Conservation (phyloP, 1,140 invertebrate species). For the Diploscapter pachys region DNA sequence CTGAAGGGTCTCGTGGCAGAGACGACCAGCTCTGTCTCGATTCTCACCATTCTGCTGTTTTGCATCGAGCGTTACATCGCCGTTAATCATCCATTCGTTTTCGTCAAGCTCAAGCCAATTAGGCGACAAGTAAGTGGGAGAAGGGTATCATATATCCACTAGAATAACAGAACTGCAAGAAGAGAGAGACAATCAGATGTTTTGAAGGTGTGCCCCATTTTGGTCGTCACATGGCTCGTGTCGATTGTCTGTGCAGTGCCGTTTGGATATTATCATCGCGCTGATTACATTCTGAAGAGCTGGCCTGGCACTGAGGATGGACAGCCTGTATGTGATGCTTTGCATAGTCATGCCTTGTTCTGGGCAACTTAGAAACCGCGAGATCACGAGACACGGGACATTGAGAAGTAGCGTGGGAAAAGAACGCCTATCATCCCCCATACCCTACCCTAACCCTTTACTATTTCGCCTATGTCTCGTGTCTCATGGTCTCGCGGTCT, state of each 20-base stretch:
- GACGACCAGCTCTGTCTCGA: slow-evolving; percentile 84
- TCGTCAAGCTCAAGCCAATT: slow-evolving; percentile 21
- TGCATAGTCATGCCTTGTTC: neutral
- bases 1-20: slow-evolving; percentile 78
- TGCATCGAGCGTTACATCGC: slow-evolving; percentile 84
- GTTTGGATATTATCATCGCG: slow-evolving; percentile 29
- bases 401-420: no score
- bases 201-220: slow-evolving; percentile 5
- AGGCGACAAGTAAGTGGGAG: no score
- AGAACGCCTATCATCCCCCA: no score
- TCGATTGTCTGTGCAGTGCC: slow-evolving; percentile 32
- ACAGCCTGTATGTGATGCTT: slow-evolving; percentile 14
- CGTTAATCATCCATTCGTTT: slow-evolving; percentile 32
- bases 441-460: no score
- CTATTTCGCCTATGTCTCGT: no score
- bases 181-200: no score
- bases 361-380: no score
- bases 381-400: no score
- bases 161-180: no score
- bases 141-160: no score
- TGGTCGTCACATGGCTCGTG: slow-evolving; percentile 29
- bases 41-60: slow-evolving; percentile 83
- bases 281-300: slow-evolving; percentile 31
- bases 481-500: no score
- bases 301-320: slow-evolving; percentile 25